A percentile compares a stretch with the other conserved stretches of the same genome.
Evolutionary conservation across 2,888 invertebrate species (phyloP).

Genomic region (Agrochola litura): DNA sequence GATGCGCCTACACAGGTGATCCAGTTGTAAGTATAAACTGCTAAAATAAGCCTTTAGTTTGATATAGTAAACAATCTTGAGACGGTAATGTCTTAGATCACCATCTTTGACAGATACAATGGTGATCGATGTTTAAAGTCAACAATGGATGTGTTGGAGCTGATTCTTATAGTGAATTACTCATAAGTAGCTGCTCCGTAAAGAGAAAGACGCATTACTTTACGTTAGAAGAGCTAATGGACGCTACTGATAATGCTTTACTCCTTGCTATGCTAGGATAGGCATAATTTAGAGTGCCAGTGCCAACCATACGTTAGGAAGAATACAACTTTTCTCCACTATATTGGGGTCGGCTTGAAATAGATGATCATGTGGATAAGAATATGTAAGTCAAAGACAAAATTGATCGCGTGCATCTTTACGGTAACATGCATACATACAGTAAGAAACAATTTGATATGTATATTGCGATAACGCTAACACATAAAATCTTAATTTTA

Average conservation of each 20-base stretch:
- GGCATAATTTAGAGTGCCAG: neutral
- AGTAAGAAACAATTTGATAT: neutral
- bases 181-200: too few species aligned
- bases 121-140: slow-evolving; percentile 1
- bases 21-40: slow-evolving; percentile 30
- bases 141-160: neutral
- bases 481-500: slow-evolving; percentile 22
- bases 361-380: neutral
- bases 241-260: neutral
- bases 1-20: slow-evolving; percentile 46
- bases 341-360: neutral
- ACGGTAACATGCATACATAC: neutral
- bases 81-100: neutral
- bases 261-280: neutral
- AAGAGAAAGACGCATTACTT: too few species aligned
- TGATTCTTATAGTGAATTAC: neutral
- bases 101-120: neutral
- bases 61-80: slow-evolving; percentile 11
- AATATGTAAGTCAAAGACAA: neutral
- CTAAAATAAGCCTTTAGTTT: neutral
- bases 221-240: neutral
- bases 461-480: neutral
- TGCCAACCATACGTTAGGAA: neutral
- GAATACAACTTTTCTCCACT: neutral
- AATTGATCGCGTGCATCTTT: neutral